Evolutionary conservation across 2,797 vertebrate species (phyloP).

Genomic region (Gastrophryne carolinensis): DNA sequence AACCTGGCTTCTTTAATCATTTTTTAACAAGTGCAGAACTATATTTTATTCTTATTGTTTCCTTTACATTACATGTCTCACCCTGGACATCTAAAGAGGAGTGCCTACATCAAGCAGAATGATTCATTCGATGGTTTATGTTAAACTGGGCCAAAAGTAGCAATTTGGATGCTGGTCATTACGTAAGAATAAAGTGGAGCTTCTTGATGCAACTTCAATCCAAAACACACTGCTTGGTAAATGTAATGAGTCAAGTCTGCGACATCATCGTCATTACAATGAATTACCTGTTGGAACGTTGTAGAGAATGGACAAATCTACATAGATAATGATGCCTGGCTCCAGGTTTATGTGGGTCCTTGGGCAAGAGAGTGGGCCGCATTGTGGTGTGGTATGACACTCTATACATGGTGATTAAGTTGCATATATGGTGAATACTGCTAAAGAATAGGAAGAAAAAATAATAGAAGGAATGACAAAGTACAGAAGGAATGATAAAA

Average conservation of each 20-base stretch:
- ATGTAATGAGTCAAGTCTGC: background rate
- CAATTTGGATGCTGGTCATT: background rate
- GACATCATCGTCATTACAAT: too few species aligned
- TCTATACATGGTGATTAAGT: too few species aligned
- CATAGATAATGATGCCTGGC: too few species aligned
- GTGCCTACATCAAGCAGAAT: slow-evolving; percentile 10
- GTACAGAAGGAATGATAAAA: too few species aligned
- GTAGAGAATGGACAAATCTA: too few species aligned
- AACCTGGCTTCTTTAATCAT: slow-evolving; percentile 6
- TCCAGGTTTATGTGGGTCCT: too few species aligned
- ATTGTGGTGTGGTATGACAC: too few species aligned
- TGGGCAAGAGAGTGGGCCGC: too few species aligned
- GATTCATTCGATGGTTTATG: slow-evolving; percentile 9
- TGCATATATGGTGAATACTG: too few species aligned
- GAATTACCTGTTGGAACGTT: too few species aligned
- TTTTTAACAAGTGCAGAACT: background rate
- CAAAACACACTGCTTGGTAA: background rate
- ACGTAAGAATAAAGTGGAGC: background rate
- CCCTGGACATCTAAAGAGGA: background rate
- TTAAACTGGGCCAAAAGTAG: background rate
- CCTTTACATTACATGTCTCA: background rate
- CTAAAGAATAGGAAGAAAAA: too few species aligned
- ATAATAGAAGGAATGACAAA: too few species aligned
- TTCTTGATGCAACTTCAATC: background rate
- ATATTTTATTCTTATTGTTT: slow-evolving; percentile 30